phyloP scores from a whole-genome alignment of 2,113 vertebrate genomes.

The Maccullochella peelii region DNA sequence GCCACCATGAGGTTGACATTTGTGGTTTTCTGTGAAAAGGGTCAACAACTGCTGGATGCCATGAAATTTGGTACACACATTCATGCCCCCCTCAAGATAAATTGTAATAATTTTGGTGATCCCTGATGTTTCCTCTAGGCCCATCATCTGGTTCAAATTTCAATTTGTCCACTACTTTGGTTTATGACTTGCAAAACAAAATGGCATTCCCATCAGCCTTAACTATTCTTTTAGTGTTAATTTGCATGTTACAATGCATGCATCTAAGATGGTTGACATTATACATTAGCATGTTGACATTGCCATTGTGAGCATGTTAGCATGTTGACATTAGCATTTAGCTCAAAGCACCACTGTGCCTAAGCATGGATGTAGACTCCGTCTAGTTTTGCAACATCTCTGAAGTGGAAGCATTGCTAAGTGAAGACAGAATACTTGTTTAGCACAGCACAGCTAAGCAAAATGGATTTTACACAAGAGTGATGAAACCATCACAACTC shows the following conservation, averaged over 20 bases:
- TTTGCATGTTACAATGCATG: not conserved
- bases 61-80: not conserved
- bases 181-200: not conserved
- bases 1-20: not conserved
- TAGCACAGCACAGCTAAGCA: not conserved
- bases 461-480: not conserved
- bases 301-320: not conserved
- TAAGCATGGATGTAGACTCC: not conserved
- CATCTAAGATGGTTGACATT: too few relatives aligned
- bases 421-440: not conserved
- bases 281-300: not conserved
- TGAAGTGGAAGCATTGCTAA: not conserved
- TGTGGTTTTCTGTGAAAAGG: not conserved
- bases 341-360: too few relatives aligned
- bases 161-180: not conserved
- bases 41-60: not conserved
- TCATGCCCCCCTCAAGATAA: not conserved
- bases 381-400: not conserved
- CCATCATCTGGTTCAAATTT: not conserved
- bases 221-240: not conserved
- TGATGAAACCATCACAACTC: constrained; percentile 10
- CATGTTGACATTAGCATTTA: not conserved
- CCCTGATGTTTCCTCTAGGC: not conserved
- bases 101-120: not conserved
- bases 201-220: not conserved